Base-by-base conservation (phyloP, 2,888 invertebrate genomes). In the Lingula anatina region DNA sequence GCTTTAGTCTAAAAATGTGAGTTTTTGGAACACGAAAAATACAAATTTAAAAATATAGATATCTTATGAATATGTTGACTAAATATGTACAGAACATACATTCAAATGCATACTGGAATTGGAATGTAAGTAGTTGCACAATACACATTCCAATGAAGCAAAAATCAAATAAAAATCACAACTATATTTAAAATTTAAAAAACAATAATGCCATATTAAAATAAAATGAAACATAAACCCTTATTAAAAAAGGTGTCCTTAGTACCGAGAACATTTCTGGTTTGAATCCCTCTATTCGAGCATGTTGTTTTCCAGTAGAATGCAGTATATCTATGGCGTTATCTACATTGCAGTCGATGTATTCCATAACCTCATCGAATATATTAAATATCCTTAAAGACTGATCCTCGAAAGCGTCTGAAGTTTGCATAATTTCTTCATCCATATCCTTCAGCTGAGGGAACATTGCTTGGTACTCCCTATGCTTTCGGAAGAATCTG, bases 281-380 rank as follows among this genome's bases (percentile, higher is more conserved):
- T 20, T 48, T 40, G 46, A 59, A 59, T 1, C 46, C 50, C 18
- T 36, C 44, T 15, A 59, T 52, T 23, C 47, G 49, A 27, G 38
- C 36, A 47, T 60, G 55, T n/a, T 37, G 44, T 15, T 37, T 46
- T 3, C 58, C 60, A 3, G 51, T 49, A 31, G 27, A 36, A 35
- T 52, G 38, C 2, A 58, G 45, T 1, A n/a, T n/a, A n/a, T n/a
- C n/a, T n/a, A n/a, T n/a, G n/a, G 59, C 59, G 23, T 47, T 53
- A 51, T 68, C 66, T 1, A 70, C 67, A 23, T 60, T 56, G n/a
- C n/a, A n/a, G 40, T 66, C 64, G 25, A 62, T 48, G 47, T 57
- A 57, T 12, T 57, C 58, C 41, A 70, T 61, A 23, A 65, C 65
- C 43, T 62, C 62, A 50, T 70, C 68, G 49, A 68, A 60, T 15